Evolutionary conservation across 2,113 vertebrate genomes (phyloP).

Genomic region (Burhinus bistriatus): DNA sequence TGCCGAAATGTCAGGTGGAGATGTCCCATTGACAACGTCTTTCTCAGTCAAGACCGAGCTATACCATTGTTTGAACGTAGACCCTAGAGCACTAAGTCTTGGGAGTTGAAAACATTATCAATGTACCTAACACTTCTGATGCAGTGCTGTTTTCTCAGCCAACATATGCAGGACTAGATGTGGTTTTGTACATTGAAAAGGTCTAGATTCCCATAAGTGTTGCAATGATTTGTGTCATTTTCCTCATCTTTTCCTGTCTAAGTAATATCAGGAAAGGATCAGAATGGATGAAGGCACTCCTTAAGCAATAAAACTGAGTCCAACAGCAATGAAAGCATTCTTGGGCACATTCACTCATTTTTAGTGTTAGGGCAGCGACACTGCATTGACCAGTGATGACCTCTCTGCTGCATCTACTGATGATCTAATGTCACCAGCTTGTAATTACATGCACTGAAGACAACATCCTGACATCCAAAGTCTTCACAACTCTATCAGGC

Average conservation of each 20-base stretch:
- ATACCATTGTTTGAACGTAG: neutral
- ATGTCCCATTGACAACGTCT: neutral
- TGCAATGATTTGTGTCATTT: neutral
- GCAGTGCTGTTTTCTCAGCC: neutral
- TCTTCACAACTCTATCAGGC: neutral
- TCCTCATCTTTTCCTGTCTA: neutral
- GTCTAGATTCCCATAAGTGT: neutral
- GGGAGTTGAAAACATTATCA: neutral
- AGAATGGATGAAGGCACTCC: neutral
- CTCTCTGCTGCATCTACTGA: neutral
- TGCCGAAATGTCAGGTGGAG: neutral
- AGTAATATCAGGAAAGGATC: neutral
- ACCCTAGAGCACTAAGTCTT: fast-evolving
- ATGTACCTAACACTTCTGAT: neutral
- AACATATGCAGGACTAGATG: neutral
- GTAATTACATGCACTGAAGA: neutral
- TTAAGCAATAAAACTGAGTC: neutral
- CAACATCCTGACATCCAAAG: neutral
- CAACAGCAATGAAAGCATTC: neutral
- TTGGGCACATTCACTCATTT: neutral
- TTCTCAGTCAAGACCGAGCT: neutral
- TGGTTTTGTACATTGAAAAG: neutral
- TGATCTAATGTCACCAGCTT: neutral
- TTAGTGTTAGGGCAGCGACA: neutral
- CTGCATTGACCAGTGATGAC: neutral